A percentile compares a stretch with the other conserved stretches of the same genome.
phyloP scores from a whole-genome alignment of 2,113 vertebrate genomes.

The Procapra przewalskii region DNA sequence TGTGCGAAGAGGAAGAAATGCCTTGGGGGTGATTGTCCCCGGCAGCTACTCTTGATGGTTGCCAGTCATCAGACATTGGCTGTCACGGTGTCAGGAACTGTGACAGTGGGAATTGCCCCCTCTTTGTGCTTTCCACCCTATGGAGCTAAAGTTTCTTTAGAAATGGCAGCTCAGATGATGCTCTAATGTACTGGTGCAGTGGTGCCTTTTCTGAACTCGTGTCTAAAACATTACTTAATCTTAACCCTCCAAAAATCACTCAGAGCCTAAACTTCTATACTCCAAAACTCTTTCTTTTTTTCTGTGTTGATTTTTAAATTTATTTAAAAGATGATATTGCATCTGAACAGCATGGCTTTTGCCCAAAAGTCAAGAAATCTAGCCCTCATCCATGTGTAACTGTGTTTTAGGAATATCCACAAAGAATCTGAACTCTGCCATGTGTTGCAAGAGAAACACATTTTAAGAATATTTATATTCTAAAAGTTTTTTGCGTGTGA shows the following conservation, averaged over 20 bases:
- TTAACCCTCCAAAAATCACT: background rate
- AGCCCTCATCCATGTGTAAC: background rate
- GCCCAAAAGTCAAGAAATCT: background rate
- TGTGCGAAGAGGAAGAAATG: background rate
- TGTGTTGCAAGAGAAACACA: background rate
- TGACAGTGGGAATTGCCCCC: background rate
- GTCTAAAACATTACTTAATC: background rate
- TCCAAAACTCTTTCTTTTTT: background rate
- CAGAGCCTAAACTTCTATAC: background rate
- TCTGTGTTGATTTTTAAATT: background rate
- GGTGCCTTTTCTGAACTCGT: background rate
- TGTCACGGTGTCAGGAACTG: fast-evolving
- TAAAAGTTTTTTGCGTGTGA: background rate
- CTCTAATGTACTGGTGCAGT: fast-evolving
- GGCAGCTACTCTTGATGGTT: background rate
- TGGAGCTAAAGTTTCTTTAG: background rate
- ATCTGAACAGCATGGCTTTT: background rate
- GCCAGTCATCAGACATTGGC: background rate
- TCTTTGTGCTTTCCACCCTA: background rate
- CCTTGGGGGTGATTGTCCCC: background rate
- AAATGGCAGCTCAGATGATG: background rate
- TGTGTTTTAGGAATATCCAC: background rate
- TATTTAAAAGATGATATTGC: background rate
- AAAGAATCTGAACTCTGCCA: background rate
- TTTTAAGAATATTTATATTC: background rate